Evolutionary conservation across 1,140 invertebrate genomes (phyloP).

Genomic region (Heliconius congener): DNA sequence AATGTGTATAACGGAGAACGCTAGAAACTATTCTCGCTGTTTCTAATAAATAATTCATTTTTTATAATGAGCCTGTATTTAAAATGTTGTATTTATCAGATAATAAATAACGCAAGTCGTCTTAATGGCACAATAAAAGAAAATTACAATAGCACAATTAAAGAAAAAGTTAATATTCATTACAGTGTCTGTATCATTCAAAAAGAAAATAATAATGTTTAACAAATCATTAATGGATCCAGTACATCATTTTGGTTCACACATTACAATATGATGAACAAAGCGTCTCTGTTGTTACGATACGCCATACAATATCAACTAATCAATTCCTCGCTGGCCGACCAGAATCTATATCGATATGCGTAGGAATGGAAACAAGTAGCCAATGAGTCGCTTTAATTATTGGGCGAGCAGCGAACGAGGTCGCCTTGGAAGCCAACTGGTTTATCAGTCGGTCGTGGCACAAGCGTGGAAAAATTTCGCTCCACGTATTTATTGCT

Average conservation of each 20-base stretch:
- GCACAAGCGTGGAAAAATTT: conserved; percentile 54
- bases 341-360: conserved; percentile 67
- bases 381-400: conserved; percentile 72
- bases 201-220: background rate
- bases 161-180: background rate
- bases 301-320: background rate
- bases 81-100: background rate
- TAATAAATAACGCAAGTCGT: background rate
- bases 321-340: conserved; percentile 26
- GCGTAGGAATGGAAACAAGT: conserved; percentile 67
- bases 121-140: background rate
- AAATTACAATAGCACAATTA: background rate
- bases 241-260: background rate
- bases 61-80: background rate
- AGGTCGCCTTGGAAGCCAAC: conserved; percentile 72
- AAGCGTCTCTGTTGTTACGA: conserved; percentile 11
- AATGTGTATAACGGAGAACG: background rate
- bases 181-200: background rate
- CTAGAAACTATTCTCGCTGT: background rate
- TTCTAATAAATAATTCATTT: background rate
- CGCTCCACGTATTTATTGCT: conserved; percentile 25
- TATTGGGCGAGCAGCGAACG: conserved; percentile 65
- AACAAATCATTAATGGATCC: background rate
- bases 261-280: background rate
- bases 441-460: conserved; percentile 69